Conservation (phyloP, 2,113 vertebrate species). For the Origma solitaria region DNA sequence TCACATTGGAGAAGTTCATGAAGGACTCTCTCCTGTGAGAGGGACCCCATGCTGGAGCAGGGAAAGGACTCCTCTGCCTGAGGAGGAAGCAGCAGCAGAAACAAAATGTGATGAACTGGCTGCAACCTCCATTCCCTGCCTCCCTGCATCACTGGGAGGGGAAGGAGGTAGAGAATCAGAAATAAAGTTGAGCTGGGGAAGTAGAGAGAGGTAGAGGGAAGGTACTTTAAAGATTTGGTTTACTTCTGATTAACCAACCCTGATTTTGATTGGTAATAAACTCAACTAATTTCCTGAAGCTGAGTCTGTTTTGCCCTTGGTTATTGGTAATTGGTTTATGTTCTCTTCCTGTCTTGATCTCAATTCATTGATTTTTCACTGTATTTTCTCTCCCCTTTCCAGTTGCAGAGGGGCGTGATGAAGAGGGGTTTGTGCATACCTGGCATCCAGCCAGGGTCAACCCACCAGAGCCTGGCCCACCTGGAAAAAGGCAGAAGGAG, state of each 20-base stretch:
- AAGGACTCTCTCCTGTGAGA: not conserved
- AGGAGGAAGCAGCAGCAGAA: too few relatives aligned
- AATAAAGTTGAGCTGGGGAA: not conserved
- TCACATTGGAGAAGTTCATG: fast-evolving
- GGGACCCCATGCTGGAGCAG: too few relatives aligned
- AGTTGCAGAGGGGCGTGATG: too few relatives aligned
- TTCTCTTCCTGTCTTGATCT: not conserved
- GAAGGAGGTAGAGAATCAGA: not conserved
- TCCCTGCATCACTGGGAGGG: too few relatives aligned
- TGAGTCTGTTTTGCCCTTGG: too few relatives aligned
- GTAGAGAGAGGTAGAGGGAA: not conserved
- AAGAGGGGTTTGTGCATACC: too few relatives aligned
- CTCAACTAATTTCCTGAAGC: not conserved
- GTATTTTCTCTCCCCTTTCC: not conserved
- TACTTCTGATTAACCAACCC: not conserved
- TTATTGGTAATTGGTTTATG: too few relatives aligned
- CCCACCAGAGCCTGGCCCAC: not conserved
- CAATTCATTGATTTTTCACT: not conserved
- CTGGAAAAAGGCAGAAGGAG: not conserved
- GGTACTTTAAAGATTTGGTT: not conserved
- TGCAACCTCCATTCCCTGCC: too few relatives aligned
- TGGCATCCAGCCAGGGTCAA: not conserved
- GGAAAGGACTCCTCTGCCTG: too few relatives aligned
- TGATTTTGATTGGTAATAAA: not conserved
- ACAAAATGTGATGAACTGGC: too few relatives aligned